Base-by-base conservation (phyloP, 2,888 invertebrate genomes). In the Osedax fenrisi region DNA sequence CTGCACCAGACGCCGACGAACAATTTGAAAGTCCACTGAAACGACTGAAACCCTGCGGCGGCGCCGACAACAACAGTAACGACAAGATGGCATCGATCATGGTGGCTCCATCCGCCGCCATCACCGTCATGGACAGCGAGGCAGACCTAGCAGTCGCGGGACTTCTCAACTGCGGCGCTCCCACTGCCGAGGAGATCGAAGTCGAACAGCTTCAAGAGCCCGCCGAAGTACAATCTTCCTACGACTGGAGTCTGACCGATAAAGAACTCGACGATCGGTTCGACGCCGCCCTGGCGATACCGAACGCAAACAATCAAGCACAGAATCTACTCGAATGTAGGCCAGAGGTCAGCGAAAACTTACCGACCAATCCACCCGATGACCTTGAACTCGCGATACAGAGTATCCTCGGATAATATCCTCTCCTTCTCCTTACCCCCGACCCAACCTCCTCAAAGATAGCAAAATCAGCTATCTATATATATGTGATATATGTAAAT, bases 121-220 rank as follows among this genome's bases (percentile, higher is more conserved):
- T 41, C 41, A 41, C 41, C 5, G 68, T 68, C n/a, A 27, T 68
- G 0, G 68, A 68, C 13, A 26, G 26, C 3, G 68, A 68, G 27
- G 68, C 73, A 21, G 67, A 73, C 67, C 21, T 59, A 22, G 73
- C 73, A 3, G 73, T 73, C 27, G 73, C 73, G 1, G 73, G 73
- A 5, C 41, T 73, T 2, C 27, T 73, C 10, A 41, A 41, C 41
- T 41, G 41, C 41, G 41, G 5, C 41, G 41, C 5, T 10, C 41
- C 41, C 5, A 17, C 5, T 10, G 10, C 17, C 41, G 41, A 41
- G 41, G 41, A 41, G 17, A 5, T 17, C 10, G 41, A 41, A 5
- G 41, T 10, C 10, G 41, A 41, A 17, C 5, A 41, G 10, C 41
- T 41, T 17, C 10, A 41, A 5, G 10, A 10, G 41, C 41, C 5